phyloP scores from a whole-genome alignment of 2,113 vertebrate genomes.

The Sapajus apella region DNA sequence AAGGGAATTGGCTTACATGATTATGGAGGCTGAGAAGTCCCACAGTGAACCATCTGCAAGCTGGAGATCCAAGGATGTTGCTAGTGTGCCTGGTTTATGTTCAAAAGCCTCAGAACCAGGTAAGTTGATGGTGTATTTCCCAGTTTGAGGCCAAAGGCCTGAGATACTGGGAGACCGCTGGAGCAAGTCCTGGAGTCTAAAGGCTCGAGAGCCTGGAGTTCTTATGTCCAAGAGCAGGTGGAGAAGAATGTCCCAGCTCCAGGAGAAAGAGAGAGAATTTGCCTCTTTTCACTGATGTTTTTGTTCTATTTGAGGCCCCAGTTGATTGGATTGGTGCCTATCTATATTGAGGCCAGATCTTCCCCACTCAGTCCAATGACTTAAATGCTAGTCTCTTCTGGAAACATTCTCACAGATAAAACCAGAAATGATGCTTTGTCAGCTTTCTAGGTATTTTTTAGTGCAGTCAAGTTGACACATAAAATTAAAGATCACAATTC shows the following conservation, averaged over 20 bases:
- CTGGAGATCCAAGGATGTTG: background rate
- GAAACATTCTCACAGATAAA: background rate
- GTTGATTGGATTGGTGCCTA: background rate
- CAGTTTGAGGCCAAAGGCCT: background rate
- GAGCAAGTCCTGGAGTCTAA: background rate
- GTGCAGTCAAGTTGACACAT: background rate
- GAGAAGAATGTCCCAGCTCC: background rate
- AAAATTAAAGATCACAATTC: background rate
- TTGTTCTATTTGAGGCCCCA: background rate
- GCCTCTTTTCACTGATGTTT: background rate
- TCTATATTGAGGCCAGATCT: background rate
- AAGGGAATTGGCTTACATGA: background rate
- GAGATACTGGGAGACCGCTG: background rate
- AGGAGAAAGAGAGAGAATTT: background rate
- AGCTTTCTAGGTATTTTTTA: background rate
- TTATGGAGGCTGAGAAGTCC: background rate
- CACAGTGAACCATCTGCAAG: background rate
- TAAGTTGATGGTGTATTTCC: background rate
- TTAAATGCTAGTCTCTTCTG: background rate
- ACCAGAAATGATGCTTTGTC: background rate
- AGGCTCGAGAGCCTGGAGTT: background rate
- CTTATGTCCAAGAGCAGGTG: background rate
- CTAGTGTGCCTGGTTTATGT: background rate
- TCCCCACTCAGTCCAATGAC: background rate
- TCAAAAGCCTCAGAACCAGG: background rate